phyloP scores from a whole-genome alignment of 92 coral and sea anemone genomes.

The Scolanthus callimorphus region DNA sequence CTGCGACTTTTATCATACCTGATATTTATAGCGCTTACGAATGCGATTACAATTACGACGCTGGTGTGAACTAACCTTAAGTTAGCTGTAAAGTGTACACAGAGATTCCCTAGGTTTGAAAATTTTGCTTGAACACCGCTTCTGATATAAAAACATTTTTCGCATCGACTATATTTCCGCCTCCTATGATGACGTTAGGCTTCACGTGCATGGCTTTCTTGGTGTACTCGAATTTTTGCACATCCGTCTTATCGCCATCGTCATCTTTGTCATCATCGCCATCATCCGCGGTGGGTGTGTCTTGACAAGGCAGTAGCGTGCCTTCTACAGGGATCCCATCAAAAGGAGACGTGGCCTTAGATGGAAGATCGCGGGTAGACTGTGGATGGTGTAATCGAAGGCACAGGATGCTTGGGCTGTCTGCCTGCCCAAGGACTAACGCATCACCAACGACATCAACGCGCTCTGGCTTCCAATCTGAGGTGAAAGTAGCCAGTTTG shows the following conservation, averaged over 20 bases:
- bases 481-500: conserved; percentile 72
- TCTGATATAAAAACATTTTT: conserved; percentile 48
- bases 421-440: conserved; percentile 52
- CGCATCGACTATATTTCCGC: conserved; percentile 46
- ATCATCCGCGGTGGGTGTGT: conserved; percentile 24
- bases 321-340: conserved; percentile 36
- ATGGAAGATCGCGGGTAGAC: background rate
- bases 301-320: conserved; percentile 8
- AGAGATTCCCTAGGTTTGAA: background rate
- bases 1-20: too few species aligned
- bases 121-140: conserved; percentile 33
- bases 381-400: conserved; percentile 42
- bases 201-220: conserved; percentile 44
- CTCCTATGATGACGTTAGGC: conserved; percentile 56
- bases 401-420: conserved; percentile 42
- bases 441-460: conserved; percentile 33
- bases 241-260: conserved; percentile 41
- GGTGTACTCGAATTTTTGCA: conserved; percentile 44
- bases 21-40: too few species aligned
- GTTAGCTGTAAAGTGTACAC: background rate
- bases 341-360: conserved; percentile 15
- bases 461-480: conserved; percentile 71
- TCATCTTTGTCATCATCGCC: conserved; percentile 58
- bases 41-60: too few species aligned
- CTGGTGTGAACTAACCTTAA: too few species aligned